A percentile compares a stretch with the other conserved stretches of the same genome.
phyloP scores from a whole-genome alignment of 2,888 invertebrate genomes.

The Phasia obesa region DNA sequence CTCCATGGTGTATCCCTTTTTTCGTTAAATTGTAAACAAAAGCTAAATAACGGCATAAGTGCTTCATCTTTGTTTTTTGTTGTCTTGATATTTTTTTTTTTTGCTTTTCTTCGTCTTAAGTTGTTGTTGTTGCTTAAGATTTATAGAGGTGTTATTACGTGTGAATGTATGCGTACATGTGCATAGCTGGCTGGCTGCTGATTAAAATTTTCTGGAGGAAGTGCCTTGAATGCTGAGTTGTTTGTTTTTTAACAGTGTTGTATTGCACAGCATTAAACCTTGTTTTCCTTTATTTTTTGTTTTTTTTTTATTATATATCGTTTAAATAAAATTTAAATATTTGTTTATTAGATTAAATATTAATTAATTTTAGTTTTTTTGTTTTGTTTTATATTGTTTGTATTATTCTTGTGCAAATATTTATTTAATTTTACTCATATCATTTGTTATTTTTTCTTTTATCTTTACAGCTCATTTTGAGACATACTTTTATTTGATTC shows the following conservation, averaged over 20 bases:
- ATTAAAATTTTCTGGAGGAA: background rate
- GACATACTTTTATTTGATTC: constrained; percentile 19
- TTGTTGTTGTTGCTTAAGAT: constrained; percentile 14
- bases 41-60: background rate
- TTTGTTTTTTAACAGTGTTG: background rate
- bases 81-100: background rate
- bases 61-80: constrained; percentile 7
- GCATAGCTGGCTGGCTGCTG: background rate
- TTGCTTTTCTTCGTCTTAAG: background rate
- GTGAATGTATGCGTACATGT: background rate
- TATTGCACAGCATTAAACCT: background rate
- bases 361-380: constrained; percentile 59
- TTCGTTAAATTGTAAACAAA: constrained; percentile 37
- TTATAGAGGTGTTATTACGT: background rate
- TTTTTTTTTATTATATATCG: too few species aligned
- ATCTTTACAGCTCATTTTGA: constrained; percentile 63
- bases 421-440: constrained; percentile 62
- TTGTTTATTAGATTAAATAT: constrained; percentile 48
- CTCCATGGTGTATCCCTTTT: constrained; percentile 18
- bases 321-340: constrained; percentile 32
- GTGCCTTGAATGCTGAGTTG: background rate
- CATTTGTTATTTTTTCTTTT: constrained; percentile 11
- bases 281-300: background rate
- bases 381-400: constrained; percentile 35
- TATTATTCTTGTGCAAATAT: constrained; percentile 50